Base-by-base conservation (phyloP, 1,140 invertebrate genomes). In the Neodiprion virginianus region DNA sequence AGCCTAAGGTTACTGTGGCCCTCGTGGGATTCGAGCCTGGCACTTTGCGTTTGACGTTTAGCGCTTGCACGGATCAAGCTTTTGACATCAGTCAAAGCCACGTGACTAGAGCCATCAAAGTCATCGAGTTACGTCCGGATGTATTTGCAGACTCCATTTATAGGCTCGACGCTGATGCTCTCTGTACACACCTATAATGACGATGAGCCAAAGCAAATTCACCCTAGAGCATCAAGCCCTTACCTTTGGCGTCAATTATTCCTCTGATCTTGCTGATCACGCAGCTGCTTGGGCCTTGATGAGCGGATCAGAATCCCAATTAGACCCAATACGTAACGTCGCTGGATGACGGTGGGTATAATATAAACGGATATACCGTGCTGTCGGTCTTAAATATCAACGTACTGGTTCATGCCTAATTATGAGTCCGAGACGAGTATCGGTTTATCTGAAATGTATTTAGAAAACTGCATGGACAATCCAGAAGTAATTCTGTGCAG, bases 221-320 rank as follows among this genome's bases (percentile, higher is more conserved):
- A 40, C 28, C n/a, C 11, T 61, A 61, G n/a, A 17, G 53, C 53
- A 61, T 17, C 11, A 61, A 61, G 4, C 53, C 11, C 5, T 61
- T 17, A 12, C 11, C 53, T 61, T 17, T 17, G 53, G 53, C 8
- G 53, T 61, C 53, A 61, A 61, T 61, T 61, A 61, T 61, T 61
- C 53, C 53, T 61, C 53, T 61, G 53, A 61, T 61, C 53, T 61
- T 61, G 53, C 53, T 12, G 53, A 61, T 61, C 53, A 17, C 53
- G 53, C 53, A 61, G 53, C 8, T 61, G 53, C 53, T 61, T n/a
- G n/a, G 28, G 53, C 8, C 11, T 61, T 61, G 8, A 61, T 61
- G 53, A 61, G 53, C 11, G n/a, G 8, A 61, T 61, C 8, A 61
- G n/a, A 61, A 61, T 61, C 11, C 17, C 17, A 21, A 21, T 21